These are phyloP conservation scores for Bacillus rossius DNA, from an alignment of 1,140 invertebrate genomes.

Conservation along the genomic window DNA sequence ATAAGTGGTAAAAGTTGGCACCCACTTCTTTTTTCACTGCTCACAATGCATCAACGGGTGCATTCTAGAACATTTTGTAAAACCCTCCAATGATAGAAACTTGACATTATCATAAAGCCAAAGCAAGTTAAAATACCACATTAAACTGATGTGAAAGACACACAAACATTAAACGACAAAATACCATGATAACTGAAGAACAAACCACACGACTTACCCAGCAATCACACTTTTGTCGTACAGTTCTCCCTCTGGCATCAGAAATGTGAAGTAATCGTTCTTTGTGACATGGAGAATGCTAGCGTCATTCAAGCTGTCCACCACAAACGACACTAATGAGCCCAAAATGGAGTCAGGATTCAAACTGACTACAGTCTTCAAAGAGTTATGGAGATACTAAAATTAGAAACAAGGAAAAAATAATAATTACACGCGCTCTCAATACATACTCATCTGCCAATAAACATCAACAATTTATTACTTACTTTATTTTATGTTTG, in stretches of 20 bases:
- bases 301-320: constrained; percentile 54
- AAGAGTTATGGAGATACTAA: constrained; percentile 55
- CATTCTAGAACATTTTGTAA: too few species aligned
- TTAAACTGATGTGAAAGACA: too few species aligned
- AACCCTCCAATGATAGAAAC: too few species aligned
- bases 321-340: constrained; percentile 48
- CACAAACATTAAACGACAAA: too few species aligned
- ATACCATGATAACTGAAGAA: too few species aligned
- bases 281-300: constrained; percentile 68
- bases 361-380: constrained; percentile 56
- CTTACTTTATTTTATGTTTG: too few species aligned
- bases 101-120: too few species aligned
- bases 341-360: constrained; percentile 60
- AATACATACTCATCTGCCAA: not conserved
- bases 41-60: too few species aligned
- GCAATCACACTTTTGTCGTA: constrained; percentile 89
- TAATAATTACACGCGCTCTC: not conserved
- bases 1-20: too few species aligned
- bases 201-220: constrained; percentile 51
- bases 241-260: constrained; percentile 82
- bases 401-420: constrained; percentile 23
- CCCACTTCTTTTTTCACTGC: too few species aligned
- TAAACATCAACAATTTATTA: too few species aligned
- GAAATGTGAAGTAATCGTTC: constrained; percentile 86
- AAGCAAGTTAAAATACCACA: too few species aligned